These are phyloP conservation scores for Tyrannus savana DNA, from an alignment of 2,113 vertebrate species.

Conservation along the genomic window DNA sequence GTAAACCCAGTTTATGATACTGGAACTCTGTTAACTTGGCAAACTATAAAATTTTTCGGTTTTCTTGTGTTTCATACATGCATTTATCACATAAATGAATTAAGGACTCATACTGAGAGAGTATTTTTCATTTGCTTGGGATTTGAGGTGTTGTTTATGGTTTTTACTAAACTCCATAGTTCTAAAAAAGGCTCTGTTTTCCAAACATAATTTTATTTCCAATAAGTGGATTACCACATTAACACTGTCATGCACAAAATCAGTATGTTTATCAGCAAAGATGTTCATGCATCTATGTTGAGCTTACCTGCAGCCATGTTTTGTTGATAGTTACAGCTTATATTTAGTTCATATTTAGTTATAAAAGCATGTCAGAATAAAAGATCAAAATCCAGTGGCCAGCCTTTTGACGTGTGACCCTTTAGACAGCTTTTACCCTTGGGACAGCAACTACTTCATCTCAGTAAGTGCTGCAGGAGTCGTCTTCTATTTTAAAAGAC, in stretches of 20 bases:
- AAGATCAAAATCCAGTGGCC: neutral
- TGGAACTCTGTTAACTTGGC: neutral
- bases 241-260: neutral
- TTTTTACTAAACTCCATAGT: neutral
- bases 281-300: neutral
- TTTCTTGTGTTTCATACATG: neutral
- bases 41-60: neutral
- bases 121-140: neutral
- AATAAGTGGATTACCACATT: neutral
- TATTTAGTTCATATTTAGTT: neutral
- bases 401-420: neutral
- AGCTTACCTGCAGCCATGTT: neutral
- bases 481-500: neutral
- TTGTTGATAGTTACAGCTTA: neutral
- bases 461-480: neutral
- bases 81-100: neutral
- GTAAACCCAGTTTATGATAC: neutral
- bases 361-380: neutral
- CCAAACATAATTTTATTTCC: neutral
- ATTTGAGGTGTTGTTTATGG: neutral
- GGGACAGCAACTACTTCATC: neutral
- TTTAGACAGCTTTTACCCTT: neutral
- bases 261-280: neutral
- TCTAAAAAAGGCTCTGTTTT: neutral
- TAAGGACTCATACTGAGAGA: neutral